Evolutionary conservation across 2,113 vertebrate species (phyloP).

Genomic region (Poicephalus gulielmi): DNA sequence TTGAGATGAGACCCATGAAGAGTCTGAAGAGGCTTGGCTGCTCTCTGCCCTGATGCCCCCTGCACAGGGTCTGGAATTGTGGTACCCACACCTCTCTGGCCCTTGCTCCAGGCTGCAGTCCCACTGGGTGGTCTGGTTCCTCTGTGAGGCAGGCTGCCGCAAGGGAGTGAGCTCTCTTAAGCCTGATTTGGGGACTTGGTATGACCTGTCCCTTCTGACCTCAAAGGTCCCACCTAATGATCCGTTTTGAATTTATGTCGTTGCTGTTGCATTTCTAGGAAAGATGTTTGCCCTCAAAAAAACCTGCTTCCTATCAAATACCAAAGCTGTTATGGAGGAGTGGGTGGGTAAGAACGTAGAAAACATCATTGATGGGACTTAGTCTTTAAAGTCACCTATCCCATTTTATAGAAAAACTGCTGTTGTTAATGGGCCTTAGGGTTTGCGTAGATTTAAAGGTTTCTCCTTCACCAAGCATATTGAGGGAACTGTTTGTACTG

Average conservation of each 20-base stretch:
- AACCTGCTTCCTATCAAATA: not conserved
- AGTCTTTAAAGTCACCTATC: not conserved
- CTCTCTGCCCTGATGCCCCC: not conserved
- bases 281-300: not conserved
- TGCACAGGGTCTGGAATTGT: rapidly evolving
- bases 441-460: not conserved
- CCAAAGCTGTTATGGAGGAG: not conserved
- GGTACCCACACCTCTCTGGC: not conserved
- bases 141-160: too few relatives aligned
- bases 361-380: not conserved
- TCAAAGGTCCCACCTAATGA: not conserved
- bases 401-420: not conserved
- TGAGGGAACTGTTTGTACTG: not conserved
- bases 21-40: not conserved
- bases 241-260: not conserved
- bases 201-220: not conserved
- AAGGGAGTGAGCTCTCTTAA: not conserved
- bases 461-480: not conserved
- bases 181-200: not conserved
- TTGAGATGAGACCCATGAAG: not conserved
- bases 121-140: not conserved
- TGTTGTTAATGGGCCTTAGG: not conserved
- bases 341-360: not conserved
- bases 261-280: not conserved
- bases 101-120: too few relatives aligned